Evolutionary conservation across 1,140 invertebrate genomes (phyloP).

Genomic region (Chionoecetes opilio): DNA sequence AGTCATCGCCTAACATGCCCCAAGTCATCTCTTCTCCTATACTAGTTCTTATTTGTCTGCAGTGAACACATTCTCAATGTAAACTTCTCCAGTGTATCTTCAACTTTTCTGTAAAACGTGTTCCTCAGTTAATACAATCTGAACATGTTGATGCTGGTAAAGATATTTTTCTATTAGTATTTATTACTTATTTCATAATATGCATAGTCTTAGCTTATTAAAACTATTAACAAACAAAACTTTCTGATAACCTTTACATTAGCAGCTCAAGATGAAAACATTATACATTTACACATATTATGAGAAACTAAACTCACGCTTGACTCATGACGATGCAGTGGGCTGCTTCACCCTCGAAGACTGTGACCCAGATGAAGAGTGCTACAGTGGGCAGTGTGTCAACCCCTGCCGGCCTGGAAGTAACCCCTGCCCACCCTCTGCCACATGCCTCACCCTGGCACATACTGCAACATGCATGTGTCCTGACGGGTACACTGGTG

Average conservation of each 20-base stretch:
- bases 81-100: too few species aligned
- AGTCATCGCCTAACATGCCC: slow-evolving; percentile 54
- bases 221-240: slow-evolving; percentile 20
- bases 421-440: slow-evolving; percentile 90
- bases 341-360: slow-evolving; percentile 82
- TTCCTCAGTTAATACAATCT: not conserved
- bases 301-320: slow-evolving; percentile 46
- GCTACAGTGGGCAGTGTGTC: slow-evolving; percentile 82
- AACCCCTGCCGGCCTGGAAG: slow-evolving; percentile 83
- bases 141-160: too few species aligned
- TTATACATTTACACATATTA: not conserved
- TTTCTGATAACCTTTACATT: not conserved
- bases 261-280: not conserved
- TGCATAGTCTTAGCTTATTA: not conserved
- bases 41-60: not conserved
- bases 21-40: not conserved
- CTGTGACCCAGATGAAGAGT: slow-evolving; percentile 82
- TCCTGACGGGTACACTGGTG: slow-evolving; percentile 89
- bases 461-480: slow-evolving; percentile 88
- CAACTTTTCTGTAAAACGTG: not conserved
- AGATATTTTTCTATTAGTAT: not conserved
- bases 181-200: not conserved
- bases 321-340: slow-evolving; percentile 68
- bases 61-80: not conserved
- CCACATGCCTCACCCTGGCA: slow-evolving; percentile 84